Evolutionary conservation across 2,113 vertebrate species (phyloP), one percentile per base, ranked within the genome.

Genomic region (Geococcyx californianus): DNA sequence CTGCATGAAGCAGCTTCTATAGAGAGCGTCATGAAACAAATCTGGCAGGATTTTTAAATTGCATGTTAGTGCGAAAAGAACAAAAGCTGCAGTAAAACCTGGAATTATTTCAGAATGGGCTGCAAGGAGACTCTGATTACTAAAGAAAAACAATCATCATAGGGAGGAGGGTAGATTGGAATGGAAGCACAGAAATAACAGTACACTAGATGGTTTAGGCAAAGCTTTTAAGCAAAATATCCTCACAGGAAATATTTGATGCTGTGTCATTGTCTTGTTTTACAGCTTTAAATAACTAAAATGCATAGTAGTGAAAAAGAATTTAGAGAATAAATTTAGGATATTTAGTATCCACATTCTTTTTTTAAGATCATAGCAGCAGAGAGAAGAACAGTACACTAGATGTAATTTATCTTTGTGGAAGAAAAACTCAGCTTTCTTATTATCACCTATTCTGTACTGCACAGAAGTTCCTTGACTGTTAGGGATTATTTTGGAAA

Each of bases 1-100:
- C n/a, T 82, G 18, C 19, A 8, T 88, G 31, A 54, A 92, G 31
- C 47, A 84, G 18, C 25, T 77, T 77, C 54, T 74, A 11, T 25
- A 77, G 36, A 74, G 28, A 92, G 16, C 63, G 70, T 47, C 2
- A 1, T 84, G 79, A 90, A 91, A 80, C 73, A 67, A 83, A 88
- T 90, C 51, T n/a, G 59, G 33, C 52, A 42, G 69, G 20, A 42
- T 93, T 95, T 96, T 93, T 70, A 76, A 87, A 94, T 94, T 93
- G 82, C 62, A 31, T 66, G 56, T 74, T 94, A 33, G 34, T 83
- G 82, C 85, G 77, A 82, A 87, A 96, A 94, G 63, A 94, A 90
- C 68, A 93, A 95, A 89, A 95, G 54, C 67, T 42, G 16, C 86
- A 84, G 36, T 95, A 92, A 94, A 95, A 94, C 73, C 76, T 93